Percentiles rank a stretch among this genome's conserved stretches.
These are phyloP conservation scores for Anthonomus grandis DNA, from an alignment of 1,140 invertebrate genomes.

Conservation along the genomic window DNA sequence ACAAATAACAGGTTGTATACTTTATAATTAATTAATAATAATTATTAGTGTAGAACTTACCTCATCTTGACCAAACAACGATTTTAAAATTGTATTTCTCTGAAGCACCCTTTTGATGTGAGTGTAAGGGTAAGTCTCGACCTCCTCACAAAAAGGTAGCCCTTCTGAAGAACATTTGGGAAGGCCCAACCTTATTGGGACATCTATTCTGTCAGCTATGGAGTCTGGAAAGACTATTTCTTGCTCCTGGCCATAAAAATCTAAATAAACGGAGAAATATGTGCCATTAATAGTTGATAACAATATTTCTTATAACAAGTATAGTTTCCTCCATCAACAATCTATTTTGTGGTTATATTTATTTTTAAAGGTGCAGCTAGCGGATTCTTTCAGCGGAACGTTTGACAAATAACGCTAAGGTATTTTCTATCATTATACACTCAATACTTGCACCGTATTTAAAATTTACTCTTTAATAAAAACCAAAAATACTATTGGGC, in stretches of 20 bases:
- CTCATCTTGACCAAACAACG: constrained; percentile 39
- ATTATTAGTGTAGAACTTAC: constrained; percentile 1
- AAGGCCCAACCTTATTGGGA: constrained; percentile 13
- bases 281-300: no score
- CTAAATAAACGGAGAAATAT: no score
- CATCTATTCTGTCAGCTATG: constrained; percentile 21
- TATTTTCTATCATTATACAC: no score
- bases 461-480: no score
- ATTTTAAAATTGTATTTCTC: constrained; percentile 19
- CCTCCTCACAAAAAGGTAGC: constrained; percentile 39
- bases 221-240: constrained; percentile 39
- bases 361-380: no score
- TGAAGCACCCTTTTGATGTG: constrained; percentile 32
- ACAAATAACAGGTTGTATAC: neutral
- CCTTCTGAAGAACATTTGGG: constrained; percentile 38
- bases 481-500: no score
- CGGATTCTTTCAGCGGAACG: no score
- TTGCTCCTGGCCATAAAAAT: constrained; percentile 19
- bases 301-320: no score
- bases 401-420: no score
- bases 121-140: constrained; percentile 37
- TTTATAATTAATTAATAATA: neutral
- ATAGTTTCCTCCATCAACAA: no score
- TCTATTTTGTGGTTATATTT: no score
- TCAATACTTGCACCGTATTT: no score